Evolutionary conservation across 2,888 invertebrate species (phyloP).

Genomic region (Phymatocera aterrima): DNA sequence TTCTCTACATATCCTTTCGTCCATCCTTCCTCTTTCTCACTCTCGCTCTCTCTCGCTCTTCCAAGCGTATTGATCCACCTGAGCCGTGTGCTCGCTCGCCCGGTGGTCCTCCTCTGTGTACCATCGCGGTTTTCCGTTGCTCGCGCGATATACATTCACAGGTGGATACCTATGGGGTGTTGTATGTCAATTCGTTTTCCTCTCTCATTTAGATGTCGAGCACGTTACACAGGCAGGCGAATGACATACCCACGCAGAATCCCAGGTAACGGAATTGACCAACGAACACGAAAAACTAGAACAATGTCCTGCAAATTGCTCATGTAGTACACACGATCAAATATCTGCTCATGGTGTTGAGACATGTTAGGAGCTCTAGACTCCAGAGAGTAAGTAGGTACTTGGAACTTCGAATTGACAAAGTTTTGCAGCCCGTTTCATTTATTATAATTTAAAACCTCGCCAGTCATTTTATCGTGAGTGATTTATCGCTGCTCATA

Average conservation of each 20-base stretch:
- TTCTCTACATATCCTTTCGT: conserved; percentile 34
- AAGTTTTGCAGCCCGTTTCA: not conserved
- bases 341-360: not conserved
- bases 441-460: conserved; percentile 23
- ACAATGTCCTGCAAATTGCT: not conserved
- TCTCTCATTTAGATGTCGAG: not conserved
- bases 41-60: conserved; percentile 56
- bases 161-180: no score
- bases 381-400: no score
- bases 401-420: not conserved
- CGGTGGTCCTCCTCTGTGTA: conserved; percentile 60
- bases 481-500: conserved; percentile 8
- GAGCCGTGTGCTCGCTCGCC: conserved; percentile 61
- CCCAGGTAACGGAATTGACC: not conserved
- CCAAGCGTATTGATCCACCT: conserved; percentile 66
- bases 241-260: not conserved
- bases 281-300: not conserved
- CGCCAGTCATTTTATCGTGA: conserved; percentile 1
- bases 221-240: not conserved
- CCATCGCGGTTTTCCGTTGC: conserved; percentile 19
- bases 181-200: no score
- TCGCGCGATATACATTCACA: conserved; percentile 18
- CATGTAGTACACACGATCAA: not conserved
- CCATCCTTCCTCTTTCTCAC: conserved; percentile 41
- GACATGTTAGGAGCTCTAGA: not conserved